Conservation (phyloP, 1,140 invertebrate genomes). For the Bombus waltoni region DNA sequence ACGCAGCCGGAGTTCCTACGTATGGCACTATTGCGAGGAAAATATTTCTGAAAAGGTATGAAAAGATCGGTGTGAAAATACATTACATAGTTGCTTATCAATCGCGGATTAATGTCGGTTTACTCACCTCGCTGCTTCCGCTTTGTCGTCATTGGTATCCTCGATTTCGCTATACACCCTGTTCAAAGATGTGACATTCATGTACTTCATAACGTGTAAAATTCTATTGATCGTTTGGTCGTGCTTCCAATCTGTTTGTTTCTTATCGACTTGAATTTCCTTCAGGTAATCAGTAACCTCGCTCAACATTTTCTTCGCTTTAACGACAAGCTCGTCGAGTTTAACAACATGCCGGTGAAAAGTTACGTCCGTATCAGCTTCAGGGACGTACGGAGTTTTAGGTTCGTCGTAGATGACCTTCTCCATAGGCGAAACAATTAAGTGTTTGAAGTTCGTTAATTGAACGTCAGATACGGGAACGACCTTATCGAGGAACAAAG, state of each 20-base stretch:
- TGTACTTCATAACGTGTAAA: slow-evolving; percentile 67
- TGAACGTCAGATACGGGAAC: slow-evolving; percentile 44
- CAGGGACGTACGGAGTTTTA: slow-evolving; percentile 43
- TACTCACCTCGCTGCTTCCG: slow-evolving; percentile 59
- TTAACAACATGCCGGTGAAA: slow-evolving; percentile 73
- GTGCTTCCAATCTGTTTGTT: slow-evolving; percentile 73
- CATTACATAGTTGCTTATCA: not conserved
- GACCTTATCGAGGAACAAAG: slow-evolving; percentile 71
- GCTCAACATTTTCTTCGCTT: slow-evolving; percentile 73
- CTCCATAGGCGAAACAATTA: slow-evolving; percentile 52
- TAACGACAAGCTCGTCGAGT: slow-evolving; percentile 61
- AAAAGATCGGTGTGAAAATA: not conserved
- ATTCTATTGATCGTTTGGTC: slow-evolving; percentile 77
- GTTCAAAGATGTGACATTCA: slow-evolving; percentile 73
- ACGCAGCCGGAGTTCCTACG: slow-evolving; percentile 77
- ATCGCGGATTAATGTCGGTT: not conserved
- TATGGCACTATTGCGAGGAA: slow-evolving; percentile 78
- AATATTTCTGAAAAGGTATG: slow-evolving; percentile 68
- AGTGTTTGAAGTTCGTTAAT: slow-evolving; percentile 49
- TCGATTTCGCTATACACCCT: slow-evolving; percentile 68
- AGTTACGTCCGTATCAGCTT: slow-evolving; percentile 71
- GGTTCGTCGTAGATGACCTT: slow-evolving; percentile 71
- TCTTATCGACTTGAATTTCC: slow-evolving; percentile 74
- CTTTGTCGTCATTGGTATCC: slow-evolving; percentile 44
- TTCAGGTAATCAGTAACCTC: slow-evolving; percentile 76